phyloP scores from a whole-genome alignment of 2,797 vertebrate species.

The Choloepus didactylus region DNA sequence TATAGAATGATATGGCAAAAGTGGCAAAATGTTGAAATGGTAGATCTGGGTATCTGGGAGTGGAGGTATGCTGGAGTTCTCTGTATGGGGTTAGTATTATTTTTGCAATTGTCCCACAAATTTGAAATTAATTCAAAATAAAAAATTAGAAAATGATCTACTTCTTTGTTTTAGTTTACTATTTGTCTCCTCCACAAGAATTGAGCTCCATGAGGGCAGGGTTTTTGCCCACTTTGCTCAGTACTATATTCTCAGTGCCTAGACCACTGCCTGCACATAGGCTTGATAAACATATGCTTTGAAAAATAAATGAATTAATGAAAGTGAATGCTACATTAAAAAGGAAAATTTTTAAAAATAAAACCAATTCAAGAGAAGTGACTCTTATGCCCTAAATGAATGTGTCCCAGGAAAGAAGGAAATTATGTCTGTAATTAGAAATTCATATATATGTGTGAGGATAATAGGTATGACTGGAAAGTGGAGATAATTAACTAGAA shows the following conservation, averaged over 20 bases:
- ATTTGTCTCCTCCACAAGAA: background rate
- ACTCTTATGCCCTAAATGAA: background rate
- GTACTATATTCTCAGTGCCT: background rate
- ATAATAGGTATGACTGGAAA: background rate
- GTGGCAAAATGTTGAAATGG: too few relatives aligned
- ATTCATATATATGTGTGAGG: background rate
- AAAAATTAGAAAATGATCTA: background rate
- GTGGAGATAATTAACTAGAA: background rate
- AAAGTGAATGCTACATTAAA: background rate
- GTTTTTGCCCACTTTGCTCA: background rate
- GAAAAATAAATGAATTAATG: background rate
- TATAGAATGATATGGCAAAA: too few relatives aligned
- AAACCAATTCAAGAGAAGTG: conserved; percentile 1
- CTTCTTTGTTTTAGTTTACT: background rate
- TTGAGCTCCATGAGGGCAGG: background rate
- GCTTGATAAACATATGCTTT: background rate
- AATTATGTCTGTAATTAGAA: background rate
- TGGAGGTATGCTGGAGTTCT: too few relatives aligned
- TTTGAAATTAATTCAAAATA: too few relatives aligned
- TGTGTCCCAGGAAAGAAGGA: background rate
- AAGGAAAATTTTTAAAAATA: background rate
- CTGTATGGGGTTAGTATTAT: too few relatives aligned
- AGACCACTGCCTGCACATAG: background rate
- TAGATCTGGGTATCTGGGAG: too few relatives aligned
- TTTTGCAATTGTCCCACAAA: too few relatives aligned